A percentile compares a stretch with the other conserved stretches of the same genome.
Evolutionary conservation across 2,888 invertebrate genomes (phyloP).

Genomic region (Pyrocoelia pectoralis): DNA sequence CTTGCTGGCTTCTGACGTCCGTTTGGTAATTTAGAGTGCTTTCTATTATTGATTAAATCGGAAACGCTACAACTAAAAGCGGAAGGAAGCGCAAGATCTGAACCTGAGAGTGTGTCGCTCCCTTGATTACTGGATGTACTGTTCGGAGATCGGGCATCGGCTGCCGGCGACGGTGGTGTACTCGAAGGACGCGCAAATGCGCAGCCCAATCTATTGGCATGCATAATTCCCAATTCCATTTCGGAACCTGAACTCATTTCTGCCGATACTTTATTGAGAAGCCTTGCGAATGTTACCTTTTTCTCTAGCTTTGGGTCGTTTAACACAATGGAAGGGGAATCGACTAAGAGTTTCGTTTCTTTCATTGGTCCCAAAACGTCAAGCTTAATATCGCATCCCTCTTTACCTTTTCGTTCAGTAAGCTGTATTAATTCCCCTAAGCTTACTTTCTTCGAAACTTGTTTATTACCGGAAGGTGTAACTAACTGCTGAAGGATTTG

Average conservation of each 20-base stretch:
- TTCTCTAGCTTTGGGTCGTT: conserved; percentile 77
- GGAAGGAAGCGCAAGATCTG: conserved; percentile 71
- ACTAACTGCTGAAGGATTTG: conserved; percentile 82
- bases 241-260: conserved; percentile 82
- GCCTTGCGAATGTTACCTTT: conserved; percentile 79
- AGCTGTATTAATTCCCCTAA: conserved; percentile 79
- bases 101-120: conserved; percentile 79
- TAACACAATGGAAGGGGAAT: conserved; percentile 65
- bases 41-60: conserved; percentile 54
- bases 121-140: conserved; percentile 80
- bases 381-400: conserved; percentile 21
- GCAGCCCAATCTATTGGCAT: conserved; percentile 54
- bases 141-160: conserved; percentile 69
- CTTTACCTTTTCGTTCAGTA: conserved; percentile 66
- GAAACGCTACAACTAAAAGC: conserved; percentile 66
- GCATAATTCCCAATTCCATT: conserved; percentile 65
- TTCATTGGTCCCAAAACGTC: conserved; percentile 60
- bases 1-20: conserved; percentile 73
- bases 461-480: conserved; percentile 71
- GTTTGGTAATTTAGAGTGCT: conserved; percentile 52
- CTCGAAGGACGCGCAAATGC: conserved; percentile 60
- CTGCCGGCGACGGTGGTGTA: conserved; percentile 73
- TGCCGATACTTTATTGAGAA: conserved; percentile 77
- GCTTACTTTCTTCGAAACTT: conserved; percentile 70
- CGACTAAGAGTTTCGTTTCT: conserved; percentile 67